Base-by-base conservation (phyloP, 2,113 vertebrate species). In the Lagopus muta region DNA sequence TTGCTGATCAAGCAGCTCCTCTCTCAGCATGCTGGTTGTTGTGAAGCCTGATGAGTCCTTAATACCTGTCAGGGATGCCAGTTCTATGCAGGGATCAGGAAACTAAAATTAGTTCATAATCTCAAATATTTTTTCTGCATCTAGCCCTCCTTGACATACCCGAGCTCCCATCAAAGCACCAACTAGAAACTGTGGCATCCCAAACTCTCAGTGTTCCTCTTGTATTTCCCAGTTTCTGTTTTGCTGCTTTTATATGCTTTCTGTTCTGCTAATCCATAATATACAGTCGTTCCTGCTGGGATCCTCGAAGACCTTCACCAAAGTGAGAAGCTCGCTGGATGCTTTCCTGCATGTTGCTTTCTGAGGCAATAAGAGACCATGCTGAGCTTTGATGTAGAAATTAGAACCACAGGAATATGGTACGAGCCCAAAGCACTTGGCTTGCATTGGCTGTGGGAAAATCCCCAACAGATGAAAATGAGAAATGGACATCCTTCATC, bases 81-180 rank as follows among this genome's bases (percentile, higher is more conserved):
- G 76, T 86, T 95, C 82, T 54, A 65, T 7, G 47, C 4, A 86
- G 61, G 86, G 82, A 88, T 90, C 93, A 93, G 73, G 76, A 90
- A 95, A 86, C 82, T 94, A 91, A 93, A 95, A 91, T 91, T 89
- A 91, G 90, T 81, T 70, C 60, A 15, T 72, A 65, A 45, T 74
- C 50, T 71, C 57, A 69, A 57, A 79, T 55, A 18, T 91, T 13
- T 76, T 72, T 86, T 48, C 42, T 43, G 20, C 60, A 24, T 93
- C 30, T 76, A 81, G 54, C 40, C 14, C 34, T 86, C 18, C 38
- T 66, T 64, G 32, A 48, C 15, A 4, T 91, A 73, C 84, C 14
- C 47, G 80, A 83, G 52, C 57, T 91, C 8, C 6, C 7, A 7
- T 1, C 0, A 1, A 54, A 83, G 61, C n/a, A 60, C 70, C 60